Evolutionary conservation across 2,888 invertebrate species (phyloP), one percentile per base, ranked within the genome.

Genomic region (Galerucella pusilla): DNA sequence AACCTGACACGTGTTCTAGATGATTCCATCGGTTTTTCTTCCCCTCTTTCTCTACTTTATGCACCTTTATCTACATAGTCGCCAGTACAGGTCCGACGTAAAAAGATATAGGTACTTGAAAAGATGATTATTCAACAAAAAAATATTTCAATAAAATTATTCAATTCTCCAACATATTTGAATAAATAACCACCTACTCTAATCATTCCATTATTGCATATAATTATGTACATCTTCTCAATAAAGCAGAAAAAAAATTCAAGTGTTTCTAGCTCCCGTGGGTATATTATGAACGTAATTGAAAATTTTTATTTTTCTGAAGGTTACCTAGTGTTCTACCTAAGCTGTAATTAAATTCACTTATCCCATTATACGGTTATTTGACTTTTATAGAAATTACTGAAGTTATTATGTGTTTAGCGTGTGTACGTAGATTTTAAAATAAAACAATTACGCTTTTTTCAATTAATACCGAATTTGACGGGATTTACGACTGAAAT

Each of bases 371-470:
- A 67, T 52, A 52, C 66, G 66, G 52, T 66, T 20, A 66, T 49
- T 66, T 66, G 28, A 66, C 66, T 67, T 67, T 67, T 35, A 67
- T 67, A 54, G 67, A 67, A 54, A 54, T 67, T 67, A 54, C 52
- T 2, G 10, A 67, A 1, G 57, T 57, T 57, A 57, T 16, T 57
- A 49, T 12, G 14, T 49, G 14, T 49, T 49, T 49, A 14, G 7
- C 35, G 35, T 42, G 9, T 42, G 35, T 35, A 35, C 6, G 35
- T 42, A 42, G 35, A 42, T 42, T 9, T 42, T 42, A 9, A 42
- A 42, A 42, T 9, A 42, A 42, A 5, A 42, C 35, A 42, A 6
- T 42, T 9, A 6, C 7, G 2, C 1, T 42, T 42, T 42, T 42
- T 42, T 42, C 28, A 6, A 35, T 35, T 35, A 35, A 5, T 35